Base-by-base conservation (phyloP, 2,888 invertebrate species). In the Merodon equestris region DNA sequence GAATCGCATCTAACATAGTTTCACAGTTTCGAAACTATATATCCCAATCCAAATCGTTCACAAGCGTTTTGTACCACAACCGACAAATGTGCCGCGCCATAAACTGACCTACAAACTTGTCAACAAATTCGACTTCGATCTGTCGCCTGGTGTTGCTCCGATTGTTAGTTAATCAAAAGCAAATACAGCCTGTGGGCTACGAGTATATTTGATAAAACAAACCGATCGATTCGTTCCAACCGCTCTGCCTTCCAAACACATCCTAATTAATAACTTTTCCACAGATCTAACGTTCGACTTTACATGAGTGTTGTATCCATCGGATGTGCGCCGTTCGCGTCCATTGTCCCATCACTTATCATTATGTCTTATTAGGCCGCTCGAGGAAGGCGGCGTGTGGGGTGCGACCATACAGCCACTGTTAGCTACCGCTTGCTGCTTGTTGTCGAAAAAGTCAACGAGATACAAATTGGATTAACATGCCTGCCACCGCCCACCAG, bases 401-500 rank as follows among this genome's bases (percentile, higher is more conserved):
- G 27, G 27, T 27, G 27, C 7, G 27, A 27, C 7, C 7, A 7
- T 27, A 27, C 27, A 7, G 7, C 27, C 7, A 27, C 27, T 7
- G 18, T n/a, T 19, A 17, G 58, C 67, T 10, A 36, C 48, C 51
- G 48, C 34, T 14, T 45, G 51, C 19, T 9, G 56, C 63, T 70
- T 74, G 79, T 74, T 66, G 27, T 27, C 27, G 57, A 66, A 70
- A 27, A 54, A 79, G 74, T 60, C 68, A 74, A 70, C 74, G 64
- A 79, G 68, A 56, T 68, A 79, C 79, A 79, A 79, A 79, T 79
- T 79, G 79, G 68, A 79, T 79, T 74, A 74, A 79, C 74, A 79
- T 70, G 64, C 68, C 68, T 34, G 68, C 61, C 54, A 60, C 68
- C 79, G 74, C 79, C 79, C 74, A 74, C 79, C 63, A 68, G 58